Conservation (phyloP, 1,140 invertebrate genomes). For the Microplitis mediator region DNA sequence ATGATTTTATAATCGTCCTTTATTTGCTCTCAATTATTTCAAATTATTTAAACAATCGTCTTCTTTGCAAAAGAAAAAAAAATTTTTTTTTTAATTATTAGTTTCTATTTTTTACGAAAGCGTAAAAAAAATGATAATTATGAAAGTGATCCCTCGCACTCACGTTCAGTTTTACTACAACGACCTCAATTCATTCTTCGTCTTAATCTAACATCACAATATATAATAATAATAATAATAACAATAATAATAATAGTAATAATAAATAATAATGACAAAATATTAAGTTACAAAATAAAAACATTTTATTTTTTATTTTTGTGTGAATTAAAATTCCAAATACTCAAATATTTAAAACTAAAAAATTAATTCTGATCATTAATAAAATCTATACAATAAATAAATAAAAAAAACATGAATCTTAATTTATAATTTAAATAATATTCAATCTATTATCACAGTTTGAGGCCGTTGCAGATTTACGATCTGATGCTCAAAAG, state of each 20-base stretch:
- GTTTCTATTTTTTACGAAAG: not conserved
- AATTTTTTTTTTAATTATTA: not conserved
- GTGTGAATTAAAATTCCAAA: no score
- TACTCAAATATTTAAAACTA: no score
- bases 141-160: conserved; percentile 16
- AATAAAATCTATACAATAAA: not conserved
- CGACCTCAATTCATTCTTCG: conserved; percentile 20
- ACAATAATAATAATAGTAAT: not conserved
- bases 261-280: conserved; percentile 11
- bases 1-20: not conserved
- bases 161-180: conserved; percentile 15
- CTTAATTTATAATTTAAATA: conserved; percentile 45
- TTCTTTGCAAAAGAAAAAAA: not conserved
- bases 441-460: conserved; percentile 63
- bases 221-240: conserved; percentile 16
- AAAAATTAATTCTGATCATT: no score
- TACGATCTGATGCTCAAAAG: conserved; percentile 37
- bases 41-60: not conserved
- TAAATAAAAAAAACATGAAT: not conserved
- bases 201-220: conserved; percentile 32
- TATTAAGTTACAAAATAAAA: not conserved
- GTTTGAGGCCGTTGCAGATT: conserved; percentile 60
- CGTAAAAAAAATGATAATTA: conserved; percentile 18
- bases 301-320: conserved; percentile 2
- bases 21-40: not conserved